phyloP scores from a whole-genome alignment of 2,113 vertebrate species.

The Lichenostomus cassidix region DNA sequence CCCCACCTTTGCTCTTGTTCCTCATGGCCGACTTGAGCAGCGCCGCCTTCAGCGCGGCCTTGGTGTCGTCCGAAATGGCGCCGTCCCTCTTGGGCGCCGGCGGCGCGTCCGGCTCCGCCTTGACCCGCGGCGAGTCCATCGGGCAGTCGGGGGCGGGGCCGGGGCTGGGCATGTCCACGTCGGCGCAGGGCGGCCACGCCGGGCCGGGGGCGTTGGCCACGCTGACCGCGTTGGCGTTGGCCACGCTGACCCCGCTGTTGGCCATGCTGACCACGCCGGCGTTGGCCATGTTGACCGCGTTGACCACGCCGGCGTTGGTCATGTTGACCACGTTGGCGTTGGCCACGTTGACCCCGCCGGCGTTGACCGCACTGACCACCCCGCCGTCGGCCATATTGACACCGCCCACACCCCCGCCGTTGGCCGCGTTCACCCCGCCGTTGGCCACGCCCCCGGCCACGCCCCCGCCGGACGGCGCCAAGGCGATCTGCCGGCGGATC shows the following conservation, averaged over 20 bases:
- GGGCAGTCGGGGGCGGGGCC: constrained; percentile 50
- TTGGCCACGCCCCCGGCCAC: background rate
- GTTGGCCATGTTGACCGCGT: too few species aligned
- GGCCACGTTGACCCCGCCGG: background rate
- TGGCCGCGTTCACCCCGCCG: too few species aligned
- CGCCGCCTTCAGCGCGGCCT: constrained; percentile 89
- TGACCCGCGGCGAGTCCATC: constrained; percentile 27
- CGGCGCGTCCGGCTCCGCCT: constrained; percentile 66
- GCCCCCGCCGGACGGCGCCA: background rate
- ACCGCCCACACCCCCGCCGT: too few species aligned
- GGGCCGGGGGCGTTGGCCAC: background rate
- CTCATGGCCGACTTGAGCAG: constrained; percentile 87
- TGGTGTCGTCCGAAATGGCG: constrained; percentile 92
- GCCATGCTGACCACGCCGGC: too few species aligned
- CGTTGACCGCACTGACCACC: too few species aligned
- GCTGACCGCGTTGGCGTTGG: too few species aligned
- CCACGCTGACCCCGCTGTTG: too few species aligned
- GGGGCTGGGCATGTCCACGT: constrained; percentile 91
- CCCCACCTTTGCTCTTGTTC: constrained; percentile 83
- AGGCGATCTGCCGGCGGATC: constrained; percentile 79
- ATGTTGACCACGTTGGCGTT: background rate
- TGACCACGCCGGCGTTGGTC: too few species aligned
- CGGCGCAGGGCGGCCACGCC: constrained; percentile 58
- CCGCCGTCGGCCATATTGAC: rapidly evolving
- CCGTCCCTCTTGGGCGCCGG: constrained; percentile 80